Base-by-base conservation (phyloP, 2,797 vertebrate species). In the Salarias fasciatus region DNA sequence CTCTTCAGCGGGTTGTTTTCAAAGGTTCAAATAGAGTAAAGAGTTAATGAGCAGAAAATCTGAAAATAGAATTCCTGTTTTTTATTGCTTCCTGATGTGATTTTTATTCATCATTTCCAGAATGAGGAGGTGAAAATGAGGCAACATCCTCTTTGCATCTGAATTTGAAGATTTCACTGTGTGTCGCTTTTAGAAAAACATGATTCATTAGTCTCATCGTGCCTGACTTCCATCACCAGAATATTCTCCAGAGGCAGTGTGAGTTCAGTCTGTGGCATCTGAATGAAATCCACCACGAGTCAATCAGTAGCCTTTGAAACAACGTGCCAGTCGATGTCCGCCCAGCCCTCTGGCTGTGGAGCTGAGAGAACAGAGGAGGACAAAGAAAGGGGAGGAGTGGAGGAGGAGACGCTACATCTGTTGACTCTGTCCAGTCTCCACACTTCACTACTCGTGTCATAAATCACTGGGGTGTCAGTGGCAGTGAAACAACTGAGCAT, bases 361-460 rank as follows among this genome's bases (percentile, higher is more conserved):
- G 33, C 11, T 35, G 40, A 50, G 49, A 51, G 59, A 37, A 11
- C 3, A 12, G 42, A 60, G 37, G 51, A 40, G 36, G 56, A 70
- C 46, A 49, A 56, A 46, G 42, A 14, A 42, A 56, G 47, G 24
- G 15, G 41, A 45, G 42, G 37, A 38, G 41, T 53, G 46, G 43
- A 53, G 46, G 44, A 54, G 52, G 42, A 53, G 41, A 48, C 0
- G 1, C 30, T 56, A 56, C 14, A n/a, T 47, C 33, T 35, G 35
- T 35, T 35, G 49, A 30, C 38, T 59, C 54, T 42, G 53, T 67
- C 38, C 38, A 11, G 24, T 42, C 6, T 47, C 47, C 49, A 72
- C 49, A 35, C 44, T 12, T 28, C 10, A 52, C 29, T 47, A 46
- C 8, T 15, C 5, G 11, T 40, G 45, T n/a, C 8, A 12, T 28